Base-by-base conservation (phyloP, 2,888 invertebrate species). In the Notocelia uddmanniana region DNA sequence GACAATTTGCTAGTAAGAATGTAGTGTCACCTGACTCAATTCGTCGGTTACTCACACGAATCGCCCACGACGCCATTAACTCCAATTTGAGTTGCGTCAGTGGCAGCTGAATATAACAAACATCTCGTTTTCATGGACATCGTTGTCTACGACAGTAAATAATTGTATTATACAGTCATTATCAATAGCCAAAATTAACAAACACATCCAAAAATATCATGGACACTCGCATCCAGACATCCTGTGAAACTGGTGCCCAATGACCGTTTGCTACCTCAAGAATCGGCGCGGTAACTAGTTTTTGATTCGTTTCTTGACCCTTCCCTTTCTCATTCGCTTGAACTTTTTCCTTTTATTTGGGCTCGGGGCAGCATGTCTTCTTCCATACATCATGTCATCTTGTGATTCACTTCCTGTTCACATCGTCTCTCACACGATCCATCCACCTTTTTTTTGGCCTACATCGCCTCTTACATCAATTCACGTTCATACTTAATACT, bases 11-110 rank as follows among this genome's bases (percentile, higher is more conserved):
- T 31, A 31, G 31, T 5, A 31, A 31, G 10, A 21, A 54, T 23
- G 21, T 19, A 8, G 19, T 52, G 34, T 63, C 62, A 62, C 50
- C 48, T 34, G 52, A 21, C 34, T 19, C 50, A 34, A 21, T 37
- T 19, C 15, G 45, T 48, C 26, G 60, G 26, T 62, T 62, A 50
- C 62, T 62, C 62, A 62, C 31, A 52, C 50, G 23, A 11, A 23
- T 50, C 63, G 63, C 63, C 63, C 63, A 63, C 63, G 21, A 21
- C 31, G 1, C 34, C 52, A 63, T 72, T 62, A 48, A 45, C 60
- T 34, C 54, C 55, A 68, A 73, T 68, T 68, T 58, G 68, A 58
- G 52, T 73, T 68, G 57, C 48, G 63, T 23, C 52, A 63, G n/a
- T 23, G 41, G 41, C 52, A 19, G 13, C 50, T 48, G 13, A 50